Evolutionary conservation across 2,113 vertebrate species (phyloP).

Genomic region (Okapia johnstoni): DNA sequence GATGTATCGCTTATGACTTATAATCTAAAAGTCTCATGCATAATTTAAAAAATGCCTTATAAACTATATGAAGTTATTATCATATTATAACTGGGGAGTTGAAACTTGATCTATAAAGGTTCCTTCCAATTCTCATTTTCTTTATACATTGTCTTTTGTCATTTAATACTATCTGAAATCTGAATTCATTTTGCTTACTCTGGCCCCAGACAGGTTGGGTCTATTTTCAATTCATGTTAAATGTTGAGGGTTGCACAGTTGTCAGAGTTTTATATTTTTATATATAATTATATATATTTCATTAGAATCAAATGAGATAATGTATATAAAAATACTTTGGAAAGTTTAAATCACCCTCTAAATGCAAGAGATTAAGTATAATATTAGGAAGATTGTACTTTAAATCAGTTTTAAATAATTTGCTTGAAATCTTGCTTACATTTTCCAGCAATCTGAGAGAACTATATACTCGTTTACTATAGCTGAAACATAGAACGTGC

Average conservation of each 20-base stretch:
- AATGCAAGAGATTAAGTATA: conserved; percentile 37
- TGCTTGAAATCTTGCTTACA: conserved; percentile 49
- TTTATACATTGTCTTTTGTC: conserved; percentile 20
- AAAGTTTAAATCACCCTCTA: conserved; percentile 38
- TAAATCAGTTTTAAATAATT: conserved; percentile 49
- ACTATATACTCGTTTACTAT: conserved; percentile 26
- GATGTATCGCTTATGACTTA: neutral
- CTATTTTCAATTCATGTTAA: conserved; percentile 50
- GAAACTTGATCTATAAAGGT: neutral
- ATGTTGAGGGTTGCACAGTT: conserved; percentile 1
- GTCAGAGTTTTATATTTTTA: conserved; percentile 36
- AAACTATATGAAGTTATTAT: neutral
- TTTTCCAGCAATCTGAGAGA: conserved; percentile 53
- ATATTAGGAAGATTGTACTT: conserved; percentile 42
- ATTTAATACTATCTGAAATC: conserved; percentile 42
- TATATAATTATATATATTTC: conserved; percentile 30
- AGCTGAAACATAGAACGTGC: conserved; percentile 57
- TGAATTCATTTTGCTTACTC: conserved; percentile 46
- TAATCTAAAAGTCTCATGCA: neutral
- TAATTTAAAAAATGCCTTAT: neutral
- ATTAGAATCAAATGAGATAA: conserved; percentile 55
- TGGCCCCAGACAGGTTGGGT: conserved; percentile 30
- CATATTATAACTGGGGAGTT: neutral
- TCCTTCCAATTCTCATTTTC: conserved; percentile 11
- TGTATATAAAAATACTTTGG: conserved; percentile 49